These are phyloP conservation scores for Acanthurus leucopareius DNA, from an alignment of 2,797 vertebrate genomes.

Conservation along the genomic window DNA sequence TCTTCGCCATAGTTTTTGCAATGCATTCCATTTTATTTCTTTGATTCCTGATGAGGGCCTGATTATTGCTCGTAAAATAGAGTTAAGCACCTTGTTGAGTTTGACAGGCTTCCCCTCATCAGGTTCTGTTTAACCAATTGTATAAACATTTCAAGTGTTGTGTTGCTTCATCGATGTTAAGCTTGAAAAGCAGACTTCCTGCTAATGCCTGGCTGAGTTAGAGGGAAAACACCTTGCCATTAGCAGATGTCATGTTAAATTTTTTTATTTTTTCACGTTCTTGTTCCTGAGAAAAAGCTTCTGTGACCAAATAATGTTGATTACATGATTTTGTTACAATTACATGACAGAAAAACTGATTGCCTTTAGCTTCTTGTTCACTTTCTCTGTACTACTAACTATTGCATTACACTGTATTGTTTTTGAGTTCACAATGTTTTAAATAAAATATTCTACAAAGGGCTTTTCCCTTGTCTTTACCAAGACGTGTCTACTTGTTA, in stretches of 20 bases:
- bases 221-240: not conserved
- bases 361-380: not conserved
- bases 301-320: slow-evolving; percentile 24
- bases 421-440: not conserved
- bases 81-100: not conserved
- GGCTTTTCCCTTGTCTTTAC: not conserved
- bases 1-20: not conserved
- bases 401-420: not conserved
- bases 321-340: too few species aligned
- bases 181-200: not conserved
- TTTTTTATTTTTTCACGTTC: not conserved
- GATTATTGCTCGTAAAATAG: not conserved
- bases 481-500: not conserved
- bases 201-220: not conserved
- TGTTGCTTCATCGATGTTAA: slow-evolving; percentile 2
- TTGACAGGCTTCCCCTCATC: not conserved
- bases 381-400: not conserved
- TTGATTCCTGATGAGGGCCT: not conserved
- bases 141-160: not conserved
- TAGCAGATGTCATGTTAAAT: not conserved
- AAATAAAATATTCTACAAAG: slow-evolving; percentile 29
- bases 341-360: not conserved
- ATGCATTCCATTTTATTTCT: slow-evolving; percentile 1
- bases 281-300: not conserved
- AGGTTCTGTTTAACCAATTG: not conserved